Evolutionary conservation across 1,140 invertebrate genomes (phyloP).

Genomic region (Sinella curviseta): DNA sequence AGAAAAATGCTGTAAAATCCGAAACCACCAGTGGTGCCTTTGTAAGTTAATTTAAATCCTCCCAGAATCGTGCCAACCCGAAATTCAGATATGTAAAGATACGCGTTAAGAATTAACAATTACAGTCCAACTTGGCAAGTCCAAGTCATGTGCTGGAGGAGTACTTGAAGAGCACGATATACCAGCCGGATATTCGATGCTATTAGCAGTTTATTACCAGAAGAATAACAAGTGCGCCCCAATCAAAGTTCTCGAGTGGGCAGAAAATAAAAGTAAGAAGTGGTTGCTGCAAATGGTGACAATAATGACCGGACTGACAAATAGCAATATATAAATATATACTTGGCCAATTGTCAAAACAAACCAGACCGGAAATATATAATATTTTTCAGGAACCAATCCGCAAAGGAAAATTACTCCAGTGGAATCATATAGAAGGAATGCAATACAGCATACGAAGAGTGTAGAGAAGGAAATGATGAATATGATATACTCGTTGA

Average conservation of each 20-base stretch:
- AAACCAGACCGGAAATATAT: neutral
- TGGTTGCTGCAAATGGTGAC: neutral
- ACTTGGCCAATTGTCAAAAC: neutral
- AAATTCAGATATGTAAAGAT: too few relatives aligned
- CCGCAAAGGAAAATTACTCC: neutral
- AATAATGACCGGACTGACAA: neutral
- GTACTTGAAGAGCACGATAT: too few relatives aligned
- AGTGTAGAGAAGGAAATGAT: neutral
- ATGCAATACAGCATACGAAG: neutral
- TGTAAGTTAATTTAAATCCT: neutral
- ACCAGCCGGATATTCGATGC: too few relatives aligned
- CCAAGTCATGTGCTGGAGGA: too few relatives aligned
- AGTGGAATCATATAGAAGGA: neutral
- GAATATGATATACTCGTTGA: neutral
- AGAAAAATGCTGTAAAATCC: neutral
- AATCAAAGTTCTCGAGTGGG: neutral
- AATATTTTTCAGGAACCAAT: neutral
- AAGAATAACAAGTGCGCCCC: too few relatives aligned
- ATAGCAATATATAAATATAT: neutral
- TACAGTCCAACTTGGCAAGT: too few relatives aligned
- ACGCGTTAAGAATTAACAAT: too few relatives aligned
- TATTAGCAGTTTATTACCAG: too few relatives aligned
- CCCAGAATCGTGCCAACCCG: neutral
- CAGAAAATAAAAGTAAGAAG: neutral
- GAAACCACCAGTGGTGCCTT: neutral